These are phyloP conservation scores for Achatina immaculata DNA, from an alignment of 1,140 invertebrate genomes.

Conservation along the genomic window DNA sequence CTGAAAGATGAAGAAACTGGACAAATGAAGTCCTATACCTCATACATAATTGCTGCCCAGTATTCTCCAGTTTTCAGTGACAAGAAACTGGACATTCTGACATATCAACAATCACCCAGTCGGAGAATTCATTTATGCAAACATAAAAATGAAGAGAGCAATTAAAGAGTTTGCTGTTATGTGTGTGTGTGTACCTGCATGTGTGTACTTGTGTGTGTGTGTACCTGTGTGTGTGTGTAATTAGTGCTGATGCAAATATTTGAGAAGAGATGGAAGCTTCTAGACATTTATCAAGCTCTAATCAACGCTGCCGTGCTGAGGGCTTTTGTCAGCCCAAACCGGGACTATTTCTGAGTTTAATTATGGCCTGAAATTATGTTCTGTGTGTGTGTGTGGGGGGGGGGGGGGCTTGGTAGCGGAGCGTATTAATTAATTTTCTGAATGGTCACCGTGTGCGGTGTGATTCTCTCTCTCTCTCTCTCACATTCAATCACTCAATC, in stretches of 20 bases:
- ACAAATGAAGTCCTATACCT: no score
- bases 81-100: no score
- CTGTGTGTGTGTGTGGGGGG: neutral
- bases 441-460: no score
- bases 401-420: neutral
- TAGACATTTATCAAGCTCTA: conserved; percentile 10
- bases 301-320: neutral
- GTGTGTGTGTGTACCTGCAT: no score
- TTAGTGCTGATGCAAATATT: conserved; percentile 10
- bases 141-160: neutral
- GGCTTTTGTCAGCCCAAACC: neutral
- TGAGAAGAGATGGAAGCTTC: neutral
- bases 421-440: conserved; percentile 4
- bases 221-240: no score
- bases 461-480: no score
- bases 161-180: conserved; percentile 4
- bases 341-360: neutral
- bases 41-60: no score
- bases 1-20: no score
- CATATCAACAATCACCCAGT: no score
- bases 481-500: no score
- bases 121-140: neutral
- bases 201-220: no score
- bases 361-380: neutral
- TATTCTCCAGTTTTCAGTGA: no score